These are phyloP conservation scores for Lithobius niger DNA, from an alignment of 1,140 invertebrate genomes.

Conservation along the genomic window DNA sequence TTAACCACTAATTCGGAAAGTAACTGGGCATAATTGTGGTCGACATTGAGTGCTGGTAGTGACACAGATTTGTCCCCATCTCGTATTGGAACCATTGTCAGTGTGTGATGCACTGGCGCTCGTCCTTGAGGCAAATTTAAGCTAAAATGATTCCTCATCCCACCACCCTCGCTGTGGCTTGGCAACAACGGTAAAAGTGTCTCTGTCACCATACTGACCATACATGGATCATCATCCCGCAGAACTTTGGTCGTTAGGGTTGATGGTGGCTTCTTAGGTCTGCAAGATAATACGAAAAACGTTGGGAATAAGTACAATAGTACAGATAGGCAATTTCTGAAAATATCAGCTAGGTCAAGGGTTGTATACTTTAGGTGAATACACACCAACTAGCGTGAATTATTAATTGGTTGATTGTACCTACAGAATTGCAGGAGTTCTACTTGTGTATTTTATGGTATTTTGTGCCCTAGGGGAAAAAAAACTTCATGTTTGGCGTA, in stretches of 20 bases:
- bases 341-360: no score
- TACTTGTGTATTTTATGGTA: no score
- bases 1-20: slow-evolving; percentile 36
- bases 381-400: no score
- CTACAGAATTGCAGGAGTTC: no score
- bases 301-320: no score
- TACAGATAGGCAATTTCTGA: no score
- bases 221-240: slow-evolving; percentile 36
- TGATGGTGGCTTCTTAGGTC: not conserved
- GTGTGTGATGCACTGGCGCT: not conserved
- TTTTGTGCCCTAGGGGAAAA: no score
- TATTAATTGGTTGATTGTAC: no score
- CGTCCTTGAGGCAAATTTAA: not conserved
- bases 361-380: not conserved
- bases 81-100: slow-evolving; percentile 30
- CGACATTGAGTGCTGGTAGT: slow-evolving; percentile 34
- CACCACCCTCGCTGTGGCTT: not conserved
- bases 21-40: slow-evolving; percentile 39
- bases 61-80: slow-evolving; percentile 34
- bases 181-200: slow-evolving; percentile 34
- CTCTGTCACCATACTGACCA: slow-evolving; percentile 34
- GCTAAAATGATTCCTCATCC: not conserved
- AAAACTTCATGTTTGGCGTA: no score
- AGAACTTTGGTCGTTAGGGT: slow-evolving; percentile 17
- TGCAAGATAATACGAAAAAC: not conserved